Evolutionary conservation across 2,113 vertebrate species (phyloP).

Genomic region (Synodontis membranacea): DNA sequence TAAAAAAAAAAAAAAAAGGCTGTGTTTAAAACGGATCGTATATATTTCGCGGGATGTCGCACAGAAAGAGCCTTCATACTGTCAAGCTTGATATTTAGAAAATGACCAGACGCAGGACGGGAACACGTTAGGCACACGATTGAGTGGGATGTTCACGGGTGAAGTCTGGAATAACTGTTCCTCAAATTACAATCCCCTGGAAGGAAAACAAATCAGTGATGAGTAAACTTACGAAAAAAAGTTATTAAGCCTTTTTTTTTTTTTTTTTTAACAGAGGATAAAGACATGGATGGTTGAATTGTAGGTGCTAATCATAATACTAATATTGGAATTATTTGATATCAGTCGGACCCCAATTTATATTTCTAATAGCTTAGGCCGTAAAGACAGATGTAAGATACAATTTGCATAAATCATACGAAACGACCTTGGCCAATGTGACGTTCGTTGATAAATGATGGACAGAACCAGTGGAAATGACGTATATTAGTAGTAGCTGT

Average conservation of each 20-base stretch:
- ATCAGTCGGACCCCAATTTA: background rate
- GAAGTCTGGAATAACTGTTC: conserved; percentile 26
- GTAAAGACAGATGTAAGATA: background rate
- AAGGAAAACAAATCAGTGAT: background rate
- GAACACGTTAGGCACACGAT: background rate
- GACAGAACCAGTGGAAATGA: background rate
- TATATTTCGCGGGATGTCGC: background rate
- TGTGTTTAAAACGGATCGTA: background rate
- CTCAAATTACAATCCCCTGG: conserved; percentile 38
- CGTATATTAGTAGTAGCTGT: background rate
- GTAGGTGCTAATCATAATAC: no score
- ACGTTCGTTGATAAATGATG: background rate
- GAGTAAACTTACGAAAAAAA: background rate
- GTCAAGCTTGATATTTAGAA: background rate
- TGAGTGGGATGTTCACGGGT: conserved; percentile 13
- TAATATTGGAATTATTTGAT: background rate
- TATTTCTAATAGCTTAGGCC: background rate
- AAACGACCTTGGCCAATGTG: no score
- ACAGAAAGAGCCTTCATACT: background rate
- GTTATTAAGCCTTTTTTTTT: background rate
- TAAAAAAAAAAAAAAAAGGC: no score
- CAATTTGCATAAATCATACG: no score
- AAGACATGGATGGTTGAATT: background rate
- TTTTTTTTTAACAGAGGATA: background rate
- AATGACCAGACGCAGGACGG: background rate